Base-by-base conservation (phyloP, 2,113 vertebrate genomes). In the Dinomys branickii region DNA sequence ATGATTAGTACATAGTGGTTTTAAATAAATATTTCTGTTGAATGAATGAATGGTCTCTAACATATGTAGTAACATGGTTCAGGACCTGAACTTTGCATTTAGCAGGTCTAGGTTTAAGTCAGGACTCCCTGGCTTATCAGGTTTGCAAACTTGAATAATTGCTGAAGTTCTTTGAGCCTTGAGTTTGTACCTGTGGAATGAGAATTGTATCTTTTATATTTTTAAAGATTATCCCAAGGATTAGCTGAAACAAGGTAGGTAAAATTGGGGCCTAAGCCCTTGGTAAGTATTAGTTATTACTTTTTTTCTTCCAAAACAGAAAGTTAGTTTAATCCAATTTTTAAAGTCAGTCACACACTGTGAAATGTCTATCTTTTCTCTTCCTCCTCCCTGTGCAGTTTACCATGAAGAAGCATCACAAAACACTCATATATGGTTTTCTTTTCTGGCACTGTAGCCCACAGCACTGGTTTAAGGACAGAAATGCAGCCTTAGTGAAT, bases 11-110 rank as follows among this genome's bases (percentile, higher is more conserved):
- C 19, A 61, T 3, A 80, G 28, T 8, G 65, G 52, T 56, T 20
- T 77, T 61, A 86, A 91, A 67, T 52, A 93, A 88, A 69, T 33
- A 67, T 47, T 12, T 89, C 69, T 88, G 52, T 38, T 94, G 24
- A 30, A 33, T 38, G 54, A 78, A 69, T 92, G 56, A 63, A 54
- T 73, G 50, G 20, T 7, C n/a, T 54, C 13, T 0, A 24, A 44
- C 44, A 30, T 50, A 17, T 22, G 69, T 26, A 38, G 7, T 67
- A 35, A 44, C 38, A 17, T 17, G n/a, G 1, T 82, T 71, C 65
- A 63, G 11, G 50, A 67, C 52, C 22, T 80, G 10, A 50, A 73
- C 30, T 54, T 59, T 7, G 20, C 16, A 2, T 5, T 58, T 33
- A 94, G 38, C 5, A 59, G 88, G 56, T 58, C 35, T 63, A 47